A percentile compares a stretch with the other conserved stretches of the same genome.
phyloP scores from a whole-genome alignment of 2,888 invertebrate species.

The Galeopsomyia nigrocyanea region DNA sequence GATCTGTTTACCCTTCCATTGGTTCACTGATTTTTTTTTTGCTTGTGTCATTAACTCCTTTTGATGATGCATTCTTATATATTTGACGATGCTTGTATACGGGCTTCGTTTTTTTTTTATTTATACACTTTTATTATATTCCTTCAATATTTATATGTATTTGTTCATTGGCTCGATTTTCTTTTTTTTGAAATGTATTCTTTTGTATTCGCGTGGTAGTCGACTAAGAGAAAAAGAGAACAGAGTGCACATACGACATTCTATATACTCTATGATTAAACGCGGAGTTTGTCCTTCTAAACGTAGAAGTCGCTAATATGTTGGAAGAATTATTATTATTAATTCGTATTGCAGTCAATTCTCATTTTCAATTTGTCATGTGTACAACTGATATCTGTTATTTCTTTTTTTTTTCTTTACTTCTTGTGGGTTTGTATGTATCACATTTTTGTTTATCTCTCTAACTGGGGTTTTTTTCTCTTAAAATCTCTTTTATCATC shows the following conservation, averaged over 20 bases:
- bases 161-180: constrained; percentile 43
- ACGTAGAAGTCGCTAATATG: constrained; percentile 25
- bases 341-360: constrained; percentile 18
- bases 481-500: constrained; percentile 42
- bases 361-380: constrained; percentile 19
- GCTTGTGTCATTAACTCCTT: constrained; percentile 24
- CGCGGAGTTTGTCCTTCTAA: constrained; percentile 7
- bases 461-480: constrained; percentile 44
- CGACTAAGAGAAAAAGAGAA: constrained; percentile 27
- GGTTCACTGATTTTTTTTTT: too few relatives aligned
- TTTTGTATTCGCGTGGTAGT: constrained; percentile 34
- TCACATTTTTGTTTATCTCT: constrained; percentile 47
- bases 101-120: constrained; percentile 24
- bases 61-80: not conserved
- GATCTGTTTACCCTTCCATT: constrained; percentile 21
- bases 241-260: constrained; percentile 5
- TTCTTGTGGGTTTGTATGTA: constrained; percentile 45
- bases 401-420: constrained; percentile 33
- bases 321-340: constrained; percentile 13
- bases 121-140: constrained; percentile 30
- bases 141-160: constrained; percentile 7
- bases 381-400: constrained; percentile 7
- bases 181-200: constrained; percentile 38
- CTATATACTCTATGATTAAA: not conserved
- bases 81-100: constrained; percentile 2